Evolutionary conservation across 2,888 invertebrate genomes (phyloP).

Genomic region (Drosophila putrida): DNA sequence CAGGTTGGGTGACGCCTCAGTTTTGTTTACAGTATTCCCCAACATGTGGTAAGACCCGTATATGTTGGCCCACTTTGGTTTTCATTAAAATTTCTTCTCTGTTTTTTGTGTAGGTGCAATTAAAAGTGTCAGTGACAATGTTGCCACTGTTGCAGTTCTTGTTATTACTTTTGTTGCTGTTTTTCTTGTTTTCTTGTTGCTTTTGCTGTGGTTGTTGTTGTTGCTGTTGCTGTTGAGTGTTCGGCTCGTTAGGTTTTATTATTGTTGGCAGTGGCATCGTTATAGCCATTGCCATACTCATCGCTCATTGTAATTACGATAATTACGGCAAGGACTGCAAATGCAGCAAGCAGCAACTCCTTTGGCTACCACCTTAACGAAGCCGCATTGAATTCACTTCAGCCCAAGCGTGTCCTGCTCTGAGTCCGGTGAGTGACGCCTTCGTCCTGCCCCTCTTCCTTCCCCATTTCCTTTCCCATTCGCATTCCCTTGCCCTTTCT

Average conservation of each 20-base stretch:
- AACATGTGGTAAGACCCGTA: slow-evolving; percentile 51
- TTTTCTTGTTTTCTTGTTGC: slow-evolving; percentile 41
- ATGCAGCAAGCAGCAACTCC: slow-evolving; percentile 44
- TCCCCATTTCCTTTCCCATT: background rate
- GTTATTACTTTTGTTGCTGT: slow-evolving; percentile 35
- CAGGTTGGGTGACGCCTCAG: slow-evolving; percentile 8
- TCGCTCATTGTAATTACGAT: slow-evolving; percentile 76
- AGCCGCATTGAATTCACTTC: slow-evolving; percentile 67
- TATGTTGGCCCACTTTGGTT: slow-evolving; percentile 63
- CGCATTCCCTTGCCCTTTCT: background rate
- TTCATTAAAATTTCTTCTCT: slow-evolving; percentile 27
- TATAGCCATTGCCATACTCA: slow-evolving; percentile 56
- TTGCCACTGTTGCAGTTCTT: slow-evolving; percentile 37
- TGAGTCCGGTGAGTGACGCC: slow-evolving; percentile 21
- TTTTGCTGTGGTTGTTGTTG: slow-evolving; percentile 41
- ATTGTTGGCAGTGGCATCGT: slow-evolving; percentile 55
- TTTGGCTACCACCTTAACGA: slow-evolving; percentile 67
- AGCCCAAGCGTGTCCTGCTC: slow-evolving; percentile 8
- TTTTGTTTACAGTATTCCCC: slow-evolving; percentile 14
- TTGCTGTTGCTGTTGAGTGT: slow-evolving; percentile 41
- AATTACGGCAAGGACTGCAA: slow-evolving; percentile 68
- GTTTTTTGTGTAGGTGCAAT: slow-evolving; percentile 57
- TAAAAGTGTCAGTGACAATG: slow-evolving; percentile 70
- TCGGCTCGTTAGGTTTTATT: slow-evolving; percentile 72
- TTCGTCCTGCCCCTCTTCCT: background rate